Conservation (phyloP, 2,888 invertebrate species). For the Ophion ventricosus region DNA sequence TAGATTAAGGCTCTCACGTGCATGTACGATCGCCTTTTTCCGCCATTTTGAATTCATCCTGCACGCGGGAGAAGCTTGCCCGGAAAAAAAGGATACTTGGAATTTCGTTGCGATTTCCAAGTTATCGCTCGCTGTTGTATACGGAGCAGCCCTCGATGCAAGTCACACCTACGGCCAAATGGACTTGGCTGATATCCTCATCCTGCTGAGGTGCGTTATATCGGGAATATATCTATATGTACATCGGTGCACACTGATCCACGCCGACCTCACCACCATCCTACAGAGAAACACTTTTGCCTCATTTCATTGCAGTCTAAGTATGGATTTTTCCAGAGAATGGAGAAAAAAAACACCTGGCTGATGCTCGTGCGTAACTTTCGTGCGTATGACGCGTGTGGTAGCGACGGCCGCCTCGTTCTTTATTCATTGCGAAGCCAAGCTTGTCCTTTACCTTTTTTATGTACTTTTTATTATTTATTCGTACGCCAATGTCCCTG, state of each 20-base stretch:
- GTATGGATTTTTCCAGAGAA: conserved; percentile 13
- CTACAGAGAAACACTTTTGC: conserved; percentile 4
- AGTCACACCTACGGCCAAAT: conserved; percentile 57
- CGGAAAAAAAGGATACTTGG: conserved; percentile 11
- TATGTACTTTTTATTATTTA: conserved; percentile 59
- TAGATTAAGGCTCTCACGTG: conserved; percentile 49
- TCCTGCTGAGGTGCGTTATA: conserved; percentile 6
- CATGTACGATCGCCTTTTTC: not conserved
- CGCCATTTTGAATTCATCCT: conserved; percentile 50
- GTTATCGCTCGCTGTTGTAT: conserved; percentile 43
- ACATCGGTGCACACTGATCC: conserved; percentile 19
- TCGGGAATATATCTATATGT: conserved; percentile 27
- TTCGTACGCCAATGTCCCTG: conserved; percentile 69
- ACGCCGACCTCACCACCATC: conserved; percentile 30
- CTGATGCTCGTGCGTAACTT: conserved; percentile 37
- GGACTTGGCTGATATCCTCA: conserved; percentile 39
- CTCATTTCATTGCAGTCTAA: not conserved
- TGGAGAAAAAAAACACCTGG: conserved; percentile 35
- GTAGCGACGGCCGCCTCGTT: conserved; percentile 65
- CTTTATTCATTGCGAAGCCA: conserved; percentile 75
- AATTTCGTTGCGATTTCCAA: conserved; percentile 47
- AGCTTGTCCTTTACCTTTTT: conserved; percentile 58
- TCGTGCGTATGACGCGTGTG: not conserved
- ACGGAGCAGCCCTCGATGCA: conserved; percentile 29
- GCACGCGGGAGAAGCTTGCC: conserved; percentile 25